phyloP scores from a whole-genome alignment of 2,888 invertebrate species.

The Uloborus plumipes region DNA sequence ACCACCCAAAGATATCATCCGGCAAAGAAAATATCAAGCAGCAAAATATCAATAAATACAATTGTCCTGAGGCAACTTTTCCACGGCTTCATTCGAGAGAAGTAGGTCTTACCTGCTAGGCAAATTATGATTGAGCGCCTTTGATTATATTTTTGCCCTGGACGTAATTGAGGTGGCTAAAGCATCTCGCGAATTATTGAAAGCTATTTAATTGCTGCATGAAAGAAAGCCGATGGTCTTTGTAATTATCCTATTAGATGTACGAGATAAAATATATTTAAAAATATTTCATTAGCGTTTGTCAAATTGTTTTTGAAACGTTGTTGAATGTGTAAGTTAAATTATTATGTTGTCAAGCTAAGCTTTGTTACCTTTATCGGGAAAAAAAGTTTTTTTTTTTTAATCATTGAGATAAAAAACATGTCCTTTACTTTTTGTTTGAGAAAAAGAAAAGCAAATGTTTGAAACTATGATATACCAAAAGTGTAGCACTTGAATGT shows the following conservation, averaged over 20 bases:
- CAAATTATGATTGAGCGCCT: slow-evolving; percentile 53
- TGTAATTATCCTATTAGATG: neutral
- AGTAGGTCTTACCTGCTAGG: slow-evolving; percentile 17
- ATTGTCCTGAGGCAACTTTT: too few relatives aligned
- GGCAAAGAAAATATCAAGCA: neutral
- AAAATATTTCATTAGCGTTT: neutral
- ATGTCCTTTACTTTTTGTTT: too few relatives aligned
- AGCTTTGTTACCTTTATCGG: too few relatives aligned
- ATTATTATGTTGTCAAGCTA: too few relatives aligned
- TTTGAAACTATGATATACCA: too few relatives aligned
- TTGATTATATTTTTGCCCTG: slow-evolving; percentile 36
- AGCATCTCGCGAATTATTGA: slow-evolving; percentile 32
- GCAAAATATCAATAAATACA: neutral
- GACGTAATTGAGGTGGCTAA: slow-evolving; percentile 19
- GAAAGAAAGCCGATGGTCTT: neutral
- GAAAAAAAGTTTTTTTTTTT: too few relatives aligned
- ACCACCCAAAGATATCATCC: slow-evolving; percentile 30
- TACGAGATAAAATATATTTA: neutral
- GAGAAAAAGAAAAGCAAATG: too few relatives aligned
- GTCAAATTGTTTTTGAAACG: neutral
- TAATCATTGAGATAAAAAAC: too few relatives aligned
- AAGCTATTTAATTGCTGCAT: slow-evolving; percentile 34
- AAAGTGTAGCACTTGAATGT: too few relatives aligned
- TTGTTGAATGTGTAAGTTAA: neutral
- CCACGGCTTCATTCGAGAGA: slow-evolving; percentile 3